phyloP scores from a whole-genome alignment of 2,797 vertebrate species.

The Spinus olivaceus region DNA sequence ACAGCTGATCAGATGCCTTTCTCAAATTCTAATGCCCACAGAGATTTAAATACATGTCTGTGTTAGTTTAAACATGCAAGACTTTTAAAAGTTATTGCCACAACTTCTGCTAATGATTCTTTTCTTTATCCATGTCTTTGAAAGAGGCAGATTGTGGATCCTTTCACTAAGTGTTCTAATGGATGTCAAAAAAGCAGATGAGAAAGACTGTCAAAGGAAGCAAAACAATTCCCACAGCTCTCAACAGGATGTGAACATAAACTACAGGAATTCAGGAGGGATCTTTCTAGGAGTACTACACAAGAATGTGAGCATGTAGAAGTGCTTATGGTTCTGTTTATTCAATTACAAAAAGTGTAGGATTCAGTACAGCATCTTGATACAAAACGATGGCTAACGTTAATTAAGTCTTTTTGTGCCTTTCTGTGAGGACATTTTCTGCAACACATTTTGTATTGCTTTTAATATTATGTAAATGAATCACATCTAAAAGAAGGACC shows the following conservation, averaged over 20 bases:
- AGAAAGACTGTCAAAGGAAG: background rate
- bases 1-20: background rate
- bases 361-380: background rate
- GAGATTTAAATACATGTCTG: background rate
- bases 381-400: background rate
- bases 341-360: background rate
- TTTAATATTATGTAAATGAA: background rate
- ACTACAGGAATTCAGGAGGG: background rate
- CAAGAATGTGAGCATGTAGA: background rate
- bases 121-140: background rate
- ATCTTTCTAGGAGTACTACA: background rate
- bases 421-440: background rate
- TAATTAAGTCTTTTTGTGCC: background rate
- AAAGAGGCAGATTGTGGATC: background rate
- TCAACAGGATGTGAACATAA: background rate
- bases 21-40: background rate
- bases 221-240: background rate
- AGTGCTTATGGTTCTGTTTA: background rate
- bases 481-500: background rate
- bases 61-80: background rate
- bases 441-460: background rate
- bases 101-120: background rate
- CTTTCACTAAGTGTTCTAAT: background rate
- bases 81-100: background rate
- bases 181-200: background rate